These are phyloP conservation scores for Biston betularia DNA, from an alignment of 2,888 invertebrate genomes.

Conservation along the genomic window DNA sequence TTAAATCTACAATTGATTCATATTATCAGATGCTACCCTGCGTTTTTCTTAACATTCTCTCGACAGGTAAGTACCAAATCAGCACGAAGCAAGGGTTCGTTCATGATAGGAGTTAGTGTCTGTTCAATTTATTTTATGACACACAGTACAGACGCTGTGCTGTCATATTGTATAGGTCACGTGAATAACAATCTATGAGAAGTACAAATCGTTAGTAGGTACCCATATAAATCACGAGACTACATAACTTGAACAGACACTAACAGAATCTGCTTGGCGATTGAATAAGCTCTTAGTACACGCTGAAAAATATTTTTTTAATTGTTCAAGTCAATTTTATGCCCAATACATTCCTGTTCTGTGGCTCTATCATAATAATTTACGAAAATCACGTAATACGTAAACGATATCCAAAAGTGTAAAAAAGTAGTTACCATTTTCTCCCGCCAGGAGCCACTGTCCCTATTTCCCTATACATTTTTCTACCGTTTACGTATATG, in stretches of 20 bases:
- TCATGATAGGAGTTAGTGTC: conserved; percentile 1
- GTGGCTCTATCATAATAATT: too few relatives aligned
- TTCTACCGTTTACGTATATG: too few relatives aligned
- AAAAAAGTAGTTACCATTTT: too few relatives aligned
- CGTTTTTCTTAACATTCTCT: conserved; percentile 62
- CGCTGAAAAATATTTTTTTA: not conserved
- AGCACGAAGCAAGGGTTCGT: conserved; percentile 25
- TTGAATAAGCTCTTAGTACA: not conserved
- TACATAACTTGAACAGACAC: not conserved
- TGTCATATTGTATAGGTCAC: not conserved
- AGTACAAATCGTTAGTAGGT: not conserved
- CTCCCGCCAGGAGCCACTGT: too few relatives aligned
- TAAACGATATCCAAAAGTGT: too few relatives aligned
- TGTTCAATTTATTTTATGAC: not conserved
- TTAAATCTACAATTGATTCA: conserved; percentile 51
- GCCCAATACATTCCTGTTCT: conserved; percentile 1
- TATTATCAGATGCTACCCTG: conserved; percentile 78
- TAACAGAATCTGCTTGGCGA: not conserved
- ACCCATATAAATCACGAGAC: not conserved
- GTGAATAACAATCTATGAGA: not conserved
- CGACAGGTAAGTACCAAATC: conserved; percentile 38
- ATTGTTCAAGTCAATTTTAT: not conserved
- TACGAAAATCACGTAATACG: too few relatives aligned
- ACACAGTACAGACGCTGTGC: not conserved
- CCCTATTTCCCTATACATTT: too few relatives aligned